A percentile compares a stretch with the other conserved stretches of the same genome.
These are phyloP conservation scores for Drosophila punjabiensis DNA, from an alignment of 1,140 invertebrate genomes.

Conservation along the genomic window DNA sequence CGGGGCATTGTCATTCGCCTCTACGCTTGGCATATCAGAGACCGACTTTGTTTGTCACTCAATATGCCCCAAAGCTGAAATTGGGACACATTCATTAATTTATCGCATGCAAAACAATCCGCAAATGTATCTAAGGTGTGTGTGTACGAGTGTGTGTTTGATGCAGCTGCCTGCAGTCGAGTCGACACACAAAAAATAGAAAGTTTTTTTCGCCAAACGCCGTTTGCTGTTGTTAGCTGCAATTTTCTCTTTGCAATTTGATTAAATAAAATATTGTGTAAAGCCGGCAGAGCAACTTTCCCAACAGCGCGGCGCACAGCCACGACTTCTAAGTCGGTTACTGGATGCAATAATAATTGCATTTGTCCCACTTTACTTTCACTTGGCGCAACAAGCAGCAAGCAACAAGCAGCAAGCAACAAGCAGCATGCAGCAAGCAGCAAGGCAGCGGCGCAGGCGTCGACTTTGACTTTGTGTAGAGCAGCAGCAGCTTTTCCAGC, in stretches of 20 bases:
- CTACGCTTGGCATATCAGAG: conserved; percentile 19
- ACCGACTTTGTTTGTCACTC: conserved; percentile 61
- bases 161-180: conserved; percentile 54
- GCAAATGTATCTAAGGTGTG: conserved; percentile 42
- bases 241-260: conserved; percentile 83
- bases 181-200: conserved; percentile 80
- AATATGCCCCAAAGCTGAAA: conserved; percentile 42
- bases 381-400: conserved; percentile 64
- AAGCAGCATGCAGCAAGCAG: conserved; percentile 27
- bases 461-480: conserved; percentile 69
- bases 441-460: conserved; percentile 42
- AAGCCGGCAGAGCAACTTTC: conserved; percentile 75
- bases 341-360: conserved; percentile 85
- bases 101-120: conserved; percentile 71
- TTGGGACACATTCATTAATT: conserved; percentile 78
- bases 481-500: conserved; percentile 37
- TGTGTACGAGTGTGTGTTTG: too few species aligned
- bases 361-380: conserved; percentile 85
- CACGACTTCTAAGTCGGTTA: conserved; percentile 82
- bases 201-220: conserved; percentile 72
- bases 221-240: conserved; percentile 42
- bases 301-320: conserved; percentile 47
- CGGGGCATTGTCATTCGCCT: conserved; percentile 57
- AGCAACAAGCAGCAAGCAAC: conserved; percentile 19
- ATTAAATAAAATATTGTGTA: conserved; percentile 85